Evolutionary conservation across 2,888 invertebrate genomes (phyloP).

Genomic region (Dasypogon diadema): DNA sequence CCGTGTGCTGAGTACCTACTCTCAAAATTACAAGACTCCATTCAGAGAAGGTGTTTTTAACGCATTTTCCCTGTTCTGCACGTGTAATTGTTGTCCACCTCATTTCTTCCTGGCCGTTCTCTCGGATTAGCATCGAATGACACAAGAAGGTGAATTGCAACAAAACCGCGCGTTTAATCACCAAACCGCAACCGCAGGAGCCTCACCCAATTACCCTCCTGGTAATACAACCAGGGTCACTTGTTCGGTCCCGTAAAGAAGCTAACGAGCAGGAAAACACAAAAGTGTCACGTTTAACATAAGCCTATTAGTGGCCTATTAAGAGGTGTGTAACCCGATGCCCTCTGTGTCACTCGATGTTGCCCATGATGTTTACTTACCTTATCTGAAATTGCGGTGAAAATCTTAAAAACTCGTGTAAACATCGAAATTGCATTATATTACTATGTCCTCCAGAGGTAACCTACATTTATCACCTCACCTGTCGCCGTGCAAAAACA

Average conservation of each 20-base stretch:
- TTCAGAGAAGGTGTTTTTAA: neutral
- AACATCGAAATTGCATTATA: constrained; percentile 46
- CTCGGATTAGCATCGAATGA: constrained; percentile 41
- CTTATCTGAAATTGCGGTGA: constrained; percentile 38
- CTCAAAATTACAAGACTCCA: neutral
- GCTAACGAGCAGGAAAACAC: constrained; percentile 46
- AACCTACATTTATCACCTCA: constrained; percentile 44
- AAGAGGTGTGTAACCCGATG: constrained; percentile 47
- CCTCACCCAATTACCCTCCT: constrained; percentile 42
- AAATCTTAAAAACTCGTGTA: constrained; percentile 43
- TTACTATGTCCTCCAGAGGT: constrained; percentile 19
- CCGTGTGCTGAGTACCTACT: too few relatives aligned
- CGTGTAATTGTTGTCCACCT: neutral
- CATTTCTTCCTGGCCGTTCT: neutral
- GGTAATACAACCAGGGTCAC: constrained; percentile 34
- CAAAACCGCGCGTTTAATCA: constrained; percentile 43
- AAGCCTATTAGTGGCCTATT: constrained; percentile 65
- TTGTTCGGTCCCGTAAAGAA: constrained; percentile 7
- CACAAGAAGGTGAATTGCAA: constrained; percentile 38
- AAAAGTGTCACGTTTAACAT: constrained; percentile 67
- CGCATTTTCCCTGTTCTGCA: neutral
- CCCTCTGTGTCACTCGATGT: constrained; percentile 20
- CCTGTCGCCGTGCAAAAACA: constrained; percentile 5
- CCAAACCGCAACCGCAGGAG: constrained; percentile 45
- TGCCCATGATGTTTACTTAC: constrained; percentile 33